Evolutionary conservation across 2,797 vertebrate genomes (phyloP).

Genomic region (Petrocephalus sullivani): DNA sequence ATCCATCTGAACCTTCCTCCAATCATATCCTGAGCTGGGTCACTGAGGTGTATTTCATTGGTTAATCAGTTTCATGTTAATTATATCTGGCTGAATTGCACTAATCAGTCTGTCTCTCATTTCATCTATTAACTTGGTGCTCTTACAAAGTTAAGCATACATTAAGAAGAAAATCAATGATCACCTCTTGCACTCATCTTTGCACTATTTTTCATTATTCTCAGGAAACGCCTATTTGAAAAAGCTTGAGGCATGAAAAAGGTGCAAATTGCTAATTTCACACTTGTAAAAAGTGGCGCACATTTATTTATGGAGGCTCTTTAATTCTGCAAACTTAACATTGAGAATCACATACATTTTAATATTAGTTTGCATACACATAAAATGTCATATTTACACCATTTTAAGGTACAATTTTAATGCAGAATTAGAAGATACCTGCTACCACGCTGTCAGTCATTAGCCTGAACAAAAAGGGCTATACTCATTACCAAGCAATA

Average conservation of each 20-base stretch:
- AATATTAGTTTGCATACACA: not conserved
- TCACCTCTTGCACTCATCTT: not conserved
- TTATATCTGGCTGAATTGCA: not conserved
- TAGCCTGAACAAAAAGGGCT: not conserved
- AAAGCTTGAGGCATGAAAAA: not conserved
- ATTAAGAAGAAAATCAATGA: not conserved
- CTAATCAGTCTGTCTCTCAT: not conserved
- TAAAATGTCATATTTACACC: not conserved
- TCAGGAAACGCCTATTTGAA: not conserved
- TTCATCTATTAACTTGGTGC: not conserved
- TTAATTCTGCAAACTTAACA: not conserved
- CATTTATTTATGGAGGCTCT: not conserved
- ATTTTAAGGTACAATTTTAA: not conserved
- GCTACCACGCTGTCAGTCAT: not conserved
- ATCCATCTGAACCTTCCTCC: not conserved
- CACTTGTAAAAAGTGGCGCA: not conserved
- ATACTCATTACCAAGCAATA: not conserved
- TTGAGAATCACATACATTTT: not conserved
- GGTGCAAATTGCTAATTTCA: not conserved
- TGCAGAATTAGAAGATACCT: not conserved
- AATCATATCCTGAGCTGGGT: not conserved
- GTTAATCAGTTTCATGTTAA: not conserved
- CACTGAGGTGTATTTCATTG: not conserved
- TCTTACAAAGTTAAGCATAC: not conserved
- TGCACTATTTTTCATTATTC: constrained; percentile 1